Percentiles rank a stretch among this genome's conserved stretches.
phyloP scores from a whole-genome alignment of 2,888 invertebrate species.

The Sarcophaga rosellei region DNA sequence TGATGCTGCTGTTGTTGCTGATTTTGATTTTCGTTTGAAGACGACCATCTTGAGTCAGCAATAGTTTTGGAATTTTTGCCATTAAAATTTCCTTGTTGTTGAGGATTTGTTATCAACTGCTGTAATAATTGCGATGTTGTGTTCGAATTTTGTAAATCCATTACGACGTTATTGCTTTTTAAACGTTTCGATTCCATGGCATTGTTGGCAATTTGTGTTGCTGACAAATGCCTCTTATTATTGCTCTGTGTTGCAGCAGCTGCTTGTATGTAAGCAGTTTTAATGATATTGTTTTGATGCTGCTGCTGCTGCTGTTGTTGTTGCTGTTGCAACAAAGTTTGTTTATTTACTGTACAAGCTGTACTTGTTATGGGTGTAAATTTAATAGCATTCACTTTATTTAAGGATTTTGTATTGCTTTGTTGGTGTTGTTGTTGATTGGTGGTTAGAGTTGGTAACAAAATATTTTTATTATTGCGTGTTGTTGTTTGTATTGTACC shows the following conservation, averaged over 20 bases:
- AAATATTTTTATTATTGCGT: conserved; percentile 76
- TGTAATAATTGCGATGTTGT: conserved; percentile 83
- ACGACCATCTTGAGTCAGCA: conserved; percentile 34
- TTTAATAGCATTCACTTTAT: conserved; percentile 62
- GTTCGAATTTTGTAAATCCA: conserved; percentile 65
- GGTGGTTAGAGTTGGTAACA: conserved; percentile 72
- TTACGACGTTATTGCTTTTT: conserved; percentile 71
- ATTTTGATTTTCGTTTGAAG: conserved; percentile 50
- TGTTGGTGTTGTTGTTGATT: conserved; percentile 43
- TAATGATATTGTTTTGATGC: conserved; percentile 62
- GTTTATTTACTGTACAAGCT: conserved; percentile 75
- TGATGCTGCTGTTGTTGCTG: conserved; percentile 57
- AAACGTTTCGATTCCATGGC: conserved; percentile 77
- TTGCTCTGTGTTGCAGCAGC: conserved; percentile 50
- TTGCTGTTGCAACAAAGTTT: conserved; percentile 43
- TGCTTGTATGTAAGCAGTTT: conserved; percentile 65
- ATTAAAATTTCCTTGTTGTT: conserved; percentile 71
- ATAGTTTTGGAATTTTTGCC: conserved; percentile 40
- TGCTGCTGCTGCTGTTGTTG: conserved; percentile 43
- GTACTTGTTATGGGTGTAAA: conserved; percentile 71
- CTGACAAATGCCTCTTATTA: conserved; percentile 76
- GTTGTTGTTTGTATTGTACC: conserved; percentile 78
- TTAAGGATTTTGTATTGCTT: conserved; percentile 65
- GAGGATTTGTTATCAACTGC: conserved; percentile 83
- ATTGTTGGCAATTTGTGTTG: conserved; percentile 66